Evolutionary conservation across 1,140 invertebrate genomes (phyloP), one percentile per base, ranked within the genome.

Genomic region (Pararge aegeria): DNA sequence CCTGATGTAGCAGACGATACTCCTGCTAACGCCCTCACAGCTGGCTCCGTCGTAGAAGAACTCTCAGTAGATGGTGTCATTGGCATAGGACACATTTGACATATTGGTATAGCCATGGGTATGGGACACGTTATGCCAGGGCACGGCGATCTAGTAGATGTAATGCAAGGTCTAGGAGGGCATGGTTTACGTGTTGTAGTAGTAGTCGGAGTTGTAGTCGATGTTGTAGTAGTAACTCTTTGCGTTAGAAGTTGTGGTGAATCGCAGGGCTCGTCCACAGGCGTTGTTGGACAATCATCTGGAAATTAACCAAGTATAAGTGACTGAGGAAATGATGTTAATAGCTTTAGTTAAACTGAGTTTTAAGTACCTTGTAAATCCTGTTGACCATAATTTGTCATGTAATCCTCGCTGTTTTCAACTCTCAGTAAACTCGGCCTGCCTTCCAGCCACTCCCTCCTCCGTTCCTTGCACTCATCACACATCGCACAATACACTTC

Each of bases 401-500:
- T 4, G 2, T 52, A 19, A 34, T 57, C 34, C 10, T 57, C 48
- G n/a, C 18, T n/a, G 10, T 24, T 20, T 10, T 37, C 44, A 49
- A 49, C 44, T 21, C 19, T 12, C 20, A 15, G 21, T 1, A 34
- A n/a, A 1, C 1, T 9, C 12, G 40, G 49, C 18, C 13, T 13
- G 7, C 50, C 29, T 12, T 40, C n/a, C n/a, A 60, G 48, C 64
- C 66, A 61, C 37, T 77, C 78, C 10, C 65, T 55, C 4, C 75
- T 62, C 5, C 74, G 57, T 24, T 73, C 65, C 20, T 74, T 75
- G 58, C 80, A 85, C 55, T 85, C 84, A 1, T 75, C 64, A 49
- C 83, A 85, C 81, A 87, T 83, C 7, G 78, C 74, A 58, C 84
- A 84, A 68, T 81, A 78, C 10, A 85, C 75, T 49, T 83, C 78